Conservation (phyloP, 2,888 invertebrate species). For the Caenorhabditis macrosperma region DNA sequence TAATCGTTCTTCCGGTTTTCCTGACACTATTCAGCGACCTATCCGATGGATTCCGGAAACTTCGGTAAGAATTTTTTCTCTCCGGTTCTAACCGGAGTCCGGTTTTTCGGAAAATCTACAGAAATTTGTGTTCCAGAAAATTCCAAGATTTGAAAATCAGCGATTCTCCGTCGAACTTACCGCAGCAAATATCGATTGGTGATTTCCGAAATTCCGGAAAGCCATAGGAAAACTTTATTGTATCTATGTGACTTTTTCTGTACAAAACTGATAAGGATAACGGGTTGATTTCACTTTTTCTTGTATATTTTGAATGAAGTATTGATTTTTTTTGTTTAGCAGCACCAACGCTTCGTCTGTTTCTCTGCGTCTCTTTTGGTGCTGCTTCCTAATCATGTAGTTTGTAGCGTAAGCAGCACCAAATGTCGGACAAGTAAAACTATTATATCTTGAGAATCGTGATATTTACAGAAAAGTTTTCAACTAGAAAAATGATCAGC, state of each 20-base stretch:
- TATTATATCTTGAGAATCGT: no score
- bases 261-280: no score
- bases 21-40: conserved; percentile 56
- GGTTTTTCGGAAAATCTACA: neutral
- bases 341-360: no score
- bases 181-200: neutral
- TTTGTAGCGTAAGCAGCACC: no score
- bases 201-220: neutral
- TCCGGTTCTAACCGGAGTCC: no score
- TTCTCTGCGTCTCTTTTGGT: no score
- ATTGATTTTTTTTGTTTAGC: no score
- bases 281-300: no score
- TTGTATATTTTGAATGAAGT: no score
- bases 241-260: no score
- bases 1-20: conserved; percentile 70
- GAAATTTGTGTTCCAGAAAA: neutral
- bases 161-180: neutral
- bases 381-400: no score
- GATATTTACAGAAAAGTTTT: neutral
- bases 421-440: no score
- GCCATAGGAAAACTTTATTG: neutral
- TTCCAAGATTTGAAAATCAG: neutral
- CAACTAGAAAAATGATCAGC: neutral
- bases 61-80: neutral
- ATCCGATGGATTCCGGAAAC: neutral